Evolutionary conservation across 2,113 vertebrate genomes (phyloP).

Genomic region (Hemichromis elongatus): DNA sequence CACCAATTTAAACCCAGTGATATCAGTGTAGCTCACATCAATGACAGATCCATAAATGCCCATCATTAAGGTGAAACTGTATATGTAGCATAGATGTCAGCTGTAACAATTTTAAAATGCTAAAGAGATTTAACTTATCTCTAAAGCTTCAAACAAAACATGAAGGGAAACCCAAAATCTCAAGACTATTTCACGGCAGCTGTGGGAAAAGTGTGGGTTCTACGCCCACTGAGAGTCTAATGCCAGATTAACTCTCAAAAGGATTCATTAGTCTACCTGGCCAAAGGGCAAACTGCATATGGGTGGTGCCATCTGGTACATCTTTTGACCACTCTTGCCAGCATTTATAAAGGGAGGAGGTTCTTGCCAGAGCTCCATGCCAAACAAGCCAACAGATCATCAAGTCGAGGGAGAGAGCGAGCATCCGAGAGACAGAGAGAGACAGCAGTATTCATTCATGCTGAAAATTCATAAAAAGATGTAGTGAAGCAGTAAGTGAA

Average conservation of each 20-base stretch:
- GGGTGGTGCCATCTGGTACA: constrained; percentile 64
- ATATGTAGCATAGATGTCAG: not conserved
- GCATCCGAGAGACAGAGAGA: not conserved
- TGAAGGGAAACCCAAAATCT: constrained; percentile 8
- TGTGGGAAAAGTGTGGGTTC: constrained; percentile 35
- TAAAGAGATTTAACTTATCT: not conserved
- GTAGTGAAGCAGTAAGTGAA: constrained; percentile 25
- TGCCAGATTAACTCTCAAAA: constrained; percentile 66
- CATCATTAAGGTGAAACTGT: not conserved
- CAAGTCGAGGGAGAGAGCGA: constrained; percentile 15
- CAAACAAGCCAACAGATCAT: constrained; percentile 42
- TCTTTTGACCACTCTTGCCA: constrained; percentile 55
- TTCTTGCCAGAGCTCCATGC: constrained; percentile 27
- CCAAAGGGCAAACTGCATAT: constrained; percentile 70
- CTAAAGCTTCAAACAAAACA: constrained; percentile 31
- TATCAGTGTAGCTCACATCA: not conserved
- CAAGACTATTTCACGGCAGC: constrained; percentile 25
- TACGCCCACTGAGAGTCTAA: constrained; percentile 38
- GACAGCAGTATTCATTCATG: constrained; percentile 3
- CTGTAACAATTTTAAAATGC: not conserved
- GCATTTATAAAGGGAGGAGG: constrained; percentile 46
- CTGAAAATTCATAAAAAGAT: constrained; percentile 41
- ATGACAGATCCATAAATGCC: not conserved
- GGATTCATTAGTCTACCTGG: constrained; percentile 75
- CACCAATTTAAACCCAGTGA: not conserved